Base-by-base conservation (phyloP, 2,888 invertebrate genomes). In the Nysson spinosus region DNA sequence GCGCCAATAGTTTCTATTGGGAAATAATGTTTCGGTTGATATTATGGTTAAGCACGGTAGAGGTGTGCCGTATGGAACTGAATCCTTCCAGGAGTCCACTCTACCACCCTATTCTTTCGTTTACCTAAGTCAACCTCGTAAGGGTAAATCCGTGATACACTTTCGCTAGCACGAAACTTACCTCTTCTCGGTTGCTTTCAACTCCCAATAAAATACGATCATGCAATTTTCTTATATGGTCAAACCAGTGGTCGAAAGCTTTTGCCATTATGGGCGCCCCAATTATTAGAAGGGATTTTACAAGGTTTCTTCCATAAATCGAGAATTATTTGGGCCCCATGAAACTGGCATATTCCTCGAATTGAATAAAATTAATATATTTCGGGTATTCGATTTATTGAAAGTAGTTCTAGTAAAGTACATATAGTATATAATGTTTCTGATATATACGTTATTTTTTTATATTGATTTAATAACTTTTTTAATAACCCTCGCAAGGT, bases 201-300 rank as follows among this genome's bases (percentile, higher is more conserved):
- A n/a, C n/a, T n/a, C 4, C 14, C 34, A 32, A 56, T 26, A 52
- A 63, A 63, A 58, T 58, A 63, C 42, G 46, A 46, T 35, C 46
- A 44, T 42, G 9, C 35, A 49, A 30, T 43, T 28, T 11, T 14
- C 11, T 32, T n/a, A n/a, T n/a, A n/a, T 17, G 5, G n/a, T 4
- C 7, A 4, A 40, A n/a, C 4, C n/a, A n/a, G n/a, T 11, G 17
- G 1, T 14, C 19, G 12, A 7, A 19, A 7, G 1, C 9, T 9
- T n/a, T 40, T n/a, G 9, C 30, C n/a, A 11, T 4, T 30, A 30
- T n/a, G 6, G 1, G 30, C 6, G 6, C n/a, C 11, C 4, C n/a
- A 9, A 30, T 9, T 9, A 4, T 30, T 30, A n/a, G n/a, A 30
- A n/a, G n/a, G 30, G 30, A 30, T n/a, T n/a, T n/a, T n/a, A n/a